These are phyloP conservation scores for Anthopleura xanthogrammica DNA, from an alignment of 92 coral and sea anemone species.

Conservation along the genomic window DNA sequence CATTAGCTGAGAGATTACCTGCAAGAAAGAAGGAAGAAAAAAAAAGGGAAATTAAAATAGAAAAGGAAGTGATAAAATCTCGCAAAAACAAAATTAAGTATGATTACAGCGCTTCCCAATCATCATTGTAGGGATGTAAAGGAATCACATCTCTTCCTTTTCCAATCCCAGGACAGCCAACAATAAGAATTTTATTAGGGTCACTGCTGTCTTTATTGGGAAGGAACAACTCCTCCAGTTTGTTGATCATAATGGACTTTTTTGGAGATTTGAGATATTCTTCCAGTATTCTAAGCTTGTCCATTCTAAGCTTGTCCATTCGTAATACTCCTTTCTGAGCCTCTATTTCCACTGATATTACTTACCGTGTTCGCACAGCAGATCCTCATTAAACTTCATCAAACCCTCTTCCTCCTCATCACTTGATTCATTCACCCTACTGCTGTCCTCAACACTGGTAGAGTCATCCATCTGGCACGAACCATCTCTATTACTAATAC, in stretches of 20 bases:
- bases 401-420: slow-evolving; percentile 17
- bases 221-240: slow-evolving; percentile 38
- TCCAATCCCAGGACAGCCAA: slow-evolving; percentile 70
- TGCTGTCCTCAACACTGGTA: slow-evolving; percentile 9
- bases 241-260: slow-evolving; percentile 16
- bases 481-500: slow-evolving; percentile 22
- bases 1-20: slow-evolving; percentile 50
- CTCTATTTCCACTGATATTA: too few species aligned
- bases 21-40: background rate
- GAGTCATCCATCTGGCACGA: slow-evolving; percentile 44
- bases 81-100: background rate
- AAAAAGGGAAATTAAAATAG: too few species aligned
- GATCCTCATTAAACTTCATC: slow-evolving; percentile 82
- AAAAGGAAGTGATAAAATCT: background rate
- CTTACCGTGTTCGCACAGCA: slow-evolving; percentile 88
- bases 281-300: slow-evolving; percentile 34
- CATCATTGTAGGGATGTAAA: too few species aligned
- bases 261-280: slow-evolving; percentile 31
- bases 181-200: slow-evolving; percentile 43
- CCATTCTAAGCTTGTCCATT: too few species aligned
- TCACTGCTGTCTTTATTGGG: slow-evolving; percentile 35
- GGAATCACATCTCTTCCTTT: too few species aligned
- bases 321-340: too few species aligned
- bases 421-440: slow-evolving; percentile 16
- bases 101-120: too few species aligned